Base-by-base conservation (phyloP, 2,888 invertebrate species). In the Eugnorisma glareosa region DNA sequence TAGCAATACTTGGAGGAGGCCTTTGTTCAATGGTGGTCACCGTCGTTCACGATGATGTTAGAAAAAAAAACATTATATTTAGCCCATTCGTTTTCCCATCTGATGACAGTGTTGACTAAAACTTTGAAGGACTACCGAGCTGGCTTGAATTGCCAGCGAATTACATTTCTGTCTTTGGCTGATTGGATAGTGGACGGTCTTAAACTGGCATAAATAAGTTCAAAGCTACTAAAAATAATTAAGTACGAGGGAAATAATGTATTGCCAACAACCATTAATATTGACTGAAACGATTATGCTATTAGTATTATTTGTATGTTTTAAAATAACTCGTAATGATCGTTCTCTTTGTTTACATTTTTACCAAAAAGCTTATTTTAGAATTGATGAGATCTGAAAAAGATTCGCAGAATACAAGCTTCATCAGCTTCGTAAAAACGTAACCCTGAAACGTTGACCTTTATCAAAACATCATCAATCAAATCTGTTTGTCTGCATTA, bases 401-500 rank as follows among this genome's bases (percentile, higher is more conserved):
- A 72, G 28, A 75, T 59, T 79, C 28, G 21, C 31, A 67, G 28
- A 82, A 75, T 57, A 77, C 40, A 79, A 63, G 18, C 43, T 61
- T 37, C 15, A 70, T 61, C 45, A 51, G 28, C 37, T 64, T 71
- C 40, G 66, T 69, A 74, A 74, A 82, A 77, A 71, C 48, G 24
- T 35, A 59, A 73, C 67, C 63, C 73, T 66, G 64, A 77, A 84
- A 76, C 69, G 81, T 67, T 81, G 78, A 84, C 78, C 84, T 86
- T 77, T 77, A 84, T 81, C 64, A 80, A 79, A 84, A 76, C 54
- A 80, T 82, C 77, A 87, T 87, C 79, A 75, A 87, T 87, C 88
- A 87, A 79, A 68, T 83, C 64, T 80, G 79, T 83, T 87, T 85
- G 81, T 84, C 86, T 84, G 77, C 70, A 82, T 87, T 86, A 80